Conservation (phyloP, 2,797 vertebrate species). For the Myripristis murdjan region DNA sequence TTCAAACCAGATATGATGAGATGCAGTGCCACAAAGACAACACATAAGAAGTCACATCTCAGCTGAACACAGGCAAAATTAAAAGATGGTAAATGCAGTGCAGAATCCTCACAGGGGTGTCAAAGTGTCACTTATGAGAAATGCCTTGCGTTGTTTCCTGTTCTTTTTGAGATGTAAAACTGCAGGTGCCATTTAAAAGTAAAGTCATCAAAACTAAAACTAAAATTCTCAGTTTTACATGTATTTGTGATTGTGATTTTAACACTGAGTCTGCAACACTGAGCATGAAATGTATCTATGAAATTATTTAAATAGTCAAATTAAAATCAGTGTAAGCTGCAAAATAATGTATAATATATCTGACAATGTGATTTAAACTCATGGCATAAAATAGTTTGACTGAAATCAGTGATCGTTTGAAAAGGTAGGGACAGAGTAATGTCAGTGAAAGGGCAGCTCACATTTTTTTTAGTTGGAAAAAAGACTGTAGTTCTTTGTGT, state of each 20-base stretch:
- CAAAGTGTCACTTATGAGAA: too few relatives aligned
- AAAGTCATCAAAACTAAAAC: too few relatives aligned
- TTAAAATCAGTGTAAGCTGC: neutral
- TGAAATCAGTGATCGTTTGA: neutral
- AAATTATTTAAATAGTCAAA: slow-evolving; percentile 17
- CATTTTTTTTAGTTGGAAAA: too few relatives aligned
- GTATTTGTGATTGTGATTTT: neutral
- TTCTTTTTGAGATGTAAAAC: too few relatives aligned
- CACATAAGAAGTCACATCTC: neutral
- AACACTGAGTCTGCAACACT: slow-evolving; percentile 15
- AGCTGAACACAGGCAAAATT: neutral
- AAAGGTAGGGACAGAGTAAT: too few relatives aligned
- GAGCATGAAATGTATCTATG: slow-evolving; percentile 17
- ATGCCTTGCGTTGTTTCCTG: too few relatives aligned
- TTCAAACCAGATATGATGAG: too few relatives aligned
- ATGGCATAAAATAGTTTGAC: neutral
- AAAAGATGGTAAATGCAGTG: neutral
- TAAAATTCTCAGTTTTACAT: neutral
- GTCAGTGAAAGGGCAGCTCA: too few relatives aligned
- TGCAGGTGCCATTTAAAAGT: too few relatives aligned
- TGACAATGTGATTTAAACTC: neutral
- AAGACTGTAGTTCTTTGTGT: too few relatives aligned
- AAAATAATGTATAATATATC: slow-evolving; percentile 5
- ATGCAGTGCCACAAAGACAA: too few relatives aligned
- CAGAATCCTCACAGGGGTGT: too few relatives aligned